phyloP scores from a whole-genome alignment of 2,113 vertebrate species.

The Eulemur macaco region DNA sequence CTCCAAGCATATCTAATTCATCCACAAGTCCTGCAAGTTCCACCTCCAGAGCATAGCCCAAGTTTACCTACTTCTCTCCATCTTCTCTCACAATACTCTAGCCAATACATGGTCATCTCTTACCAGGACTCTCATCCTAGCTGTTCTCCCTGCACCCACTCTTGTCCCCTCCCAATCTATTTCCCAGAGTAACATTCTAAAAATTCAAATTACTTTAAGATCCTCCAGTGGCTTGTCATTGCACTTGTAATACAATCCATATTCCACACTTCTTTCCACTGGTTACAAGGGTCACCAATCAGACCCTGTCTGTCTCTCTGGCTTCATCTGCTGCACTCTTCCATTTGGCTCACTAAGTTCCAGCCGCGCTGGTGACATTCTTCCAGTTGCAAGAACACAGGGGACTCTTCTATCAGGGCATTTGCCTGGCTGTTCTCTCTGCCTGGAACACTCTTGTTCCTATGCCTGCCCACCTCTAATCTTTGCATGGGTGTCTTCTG shows the following conservation, averaged over 20 bases:
- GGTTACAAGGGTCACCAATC: not conserved
- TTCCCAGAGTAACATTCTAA: not conserved
- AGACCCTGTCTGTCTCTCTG: not conserved
- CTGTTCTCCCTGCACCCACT: not conserved
- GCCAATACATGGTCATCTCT: not conserved
- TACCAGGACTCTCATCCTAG: not conserved
- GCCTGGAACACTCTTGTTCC: not conserved
- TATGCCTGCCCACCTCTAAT: not conserved
- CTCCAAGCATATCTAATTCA: not conserved
- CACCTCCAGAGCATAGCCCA: not conserved
- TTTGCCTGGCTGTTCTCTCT: not conserved
- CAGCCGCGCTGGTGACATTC: not conserved
- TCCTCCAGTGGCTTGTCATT: not conserved
- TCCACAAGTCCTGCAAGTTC: not conserved
- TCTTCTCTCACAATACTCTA: not conserved
- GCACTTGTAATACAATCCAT: not conserved
- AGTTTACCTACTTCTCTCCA: not conserved
- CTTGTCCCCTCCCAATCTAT: not conserved
- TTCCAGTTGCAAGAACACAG: not conserved
- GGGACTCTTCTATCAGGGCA: not conserved
- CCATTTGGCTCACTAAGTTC: not conserved
- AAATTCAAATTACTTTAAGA: not conserved
- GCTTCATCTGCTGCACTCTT: not conserved
- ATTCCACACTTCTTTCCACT: not conserved
- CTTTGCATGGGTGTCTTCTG: not conserved